A percentile compares a stretch with the other conserved stretches of the same genome.
These are phyloP conservation scores for Cladopsammia gracilis DNA, from an alignment of 64 coral and sea anemone species.

Conservation along the genomic window DNA sequence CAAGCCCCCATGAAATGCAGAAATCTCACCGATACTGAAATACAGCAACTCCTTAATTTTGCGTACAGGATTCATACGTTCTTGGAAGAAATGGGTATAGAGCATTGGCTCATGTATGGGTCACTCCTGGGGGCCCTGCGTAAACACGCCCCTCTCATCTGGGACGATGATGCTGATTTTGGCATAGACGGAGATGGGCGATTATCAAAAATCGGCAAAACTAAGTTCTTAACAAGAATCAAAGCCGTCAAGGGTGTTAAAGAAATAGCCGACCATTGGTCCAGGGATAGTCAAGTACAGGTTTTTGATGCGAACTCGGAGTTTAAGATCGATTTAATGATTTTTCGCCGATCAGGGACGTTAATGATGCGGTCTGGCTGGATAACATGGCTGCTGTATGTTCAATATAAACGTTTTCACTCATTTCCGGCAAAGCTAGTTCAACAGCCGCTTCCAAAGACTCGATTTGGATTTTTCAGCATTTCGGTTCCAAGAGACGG, in stretches of 20 bases:
- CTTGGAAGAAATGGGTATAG: slow-evolving; percentile 7
- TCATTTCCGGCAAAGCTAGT: neutral
- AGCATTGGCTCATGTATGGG: slow-evolving; percentile 66
- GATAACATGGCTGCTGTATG: neutral
- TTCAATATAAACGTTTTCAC: neutral
- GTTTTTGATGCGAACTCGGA: neutral
- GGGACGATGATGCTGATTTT: slow-evolving; percentile 57
- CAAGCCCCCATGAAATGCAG: neutral
- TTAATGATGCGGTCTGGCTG: slow-evolving; percentile 5
- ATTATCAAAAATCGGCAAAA: slow-evolving; percentile 17
- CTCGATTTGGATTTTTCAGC: neutral
- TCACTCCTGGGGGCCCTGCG: slow-evolving; percentile 42
- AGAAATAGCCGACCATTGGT: neutral
- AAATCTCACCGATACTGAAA: neutral
- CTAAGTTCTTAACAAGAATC: slow-evolving; percentile 18
- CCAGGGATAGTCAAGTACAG: slow-evolving; percentile 15
- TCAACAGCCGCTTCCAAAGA: neutral
- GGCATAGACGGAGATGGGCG: neutral
- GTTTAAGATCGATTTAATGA: neutral
- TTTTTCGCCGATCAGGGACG: neutral
- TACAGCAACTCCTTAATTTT: slow-evolving; percentile 9
- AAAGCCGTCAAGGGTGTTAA: neutral
- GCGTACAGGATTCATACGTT: slow-evolving; percentile 25
- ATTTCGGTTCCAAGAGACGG: neutral
- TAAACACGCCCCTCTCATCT: slow-evolving; percentile 28